phyloP scores from a whole-genome alignment of 2,888 invertebrate genomes.

The Hedya salicella region DNA sequence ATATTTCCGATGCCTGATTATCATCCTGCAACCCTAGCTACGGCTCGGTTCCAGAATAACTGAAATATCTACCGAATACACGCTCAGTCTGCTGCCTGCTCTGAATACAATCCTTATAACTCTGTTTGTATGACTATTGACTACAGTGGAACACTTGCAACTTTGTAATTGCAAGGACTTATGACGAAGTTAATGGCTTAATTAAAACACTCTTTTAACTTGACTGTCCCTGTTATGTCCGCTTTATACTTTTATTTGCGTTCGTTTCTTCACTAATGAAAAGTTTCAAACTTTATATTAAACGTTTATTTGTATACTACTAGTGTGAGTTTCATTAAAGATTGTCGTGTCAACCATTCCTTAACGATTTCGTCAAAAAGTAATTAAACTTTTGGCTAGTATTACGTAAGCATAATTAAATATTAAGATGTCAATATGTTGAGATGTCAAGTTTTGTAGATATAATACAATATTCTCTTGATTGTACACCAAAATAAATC shows the following conservation, averaged over 20 bases:
- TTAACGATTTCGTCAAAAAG: too few species aligned
- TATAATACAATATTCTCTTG: too few species aligned
- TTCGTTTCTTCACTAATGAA: neutral
- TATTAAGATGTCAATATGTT: too few species aligned
- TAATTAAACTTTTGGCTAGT: too few species aligned
- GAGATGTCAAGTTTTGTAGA: too few species aligned
- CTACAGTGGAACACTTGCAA: neutral
- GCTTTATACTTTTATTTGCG: neutral
- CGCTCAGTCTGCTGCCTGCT: conserved; percentile 52
- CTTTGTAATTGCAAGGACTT: neutral
- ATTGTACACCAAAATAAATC: too few species aligned
- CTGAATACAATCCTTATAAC: conserved; percentile 46
- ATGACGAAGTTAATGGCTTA: neutral
- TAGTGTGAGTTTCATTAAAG: too few species aligned
- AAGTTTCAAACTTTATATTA: neutral
- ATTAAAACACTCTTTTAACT: neutral
- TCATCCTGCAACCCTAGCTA: conserved; percentile 8
- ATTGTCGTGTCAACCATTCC: too few species aligned
- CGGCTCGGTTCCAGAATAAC: conserved; percentile 63
- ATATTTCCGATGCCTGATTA: too few species aligned
- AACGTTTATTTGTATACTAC: neutral
- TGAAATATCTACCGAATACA: conserved; percentile 60
- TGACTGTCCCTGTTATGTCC: neutral
- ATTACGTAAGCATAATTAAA: too few species aligned
- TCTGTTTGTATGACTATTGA: neutral